These are phyloP conservation scores for Willowsia nigromaculata DNA, from an alignment of 2,888 invertebrate species.

Conservation along the genomic window DNA sequence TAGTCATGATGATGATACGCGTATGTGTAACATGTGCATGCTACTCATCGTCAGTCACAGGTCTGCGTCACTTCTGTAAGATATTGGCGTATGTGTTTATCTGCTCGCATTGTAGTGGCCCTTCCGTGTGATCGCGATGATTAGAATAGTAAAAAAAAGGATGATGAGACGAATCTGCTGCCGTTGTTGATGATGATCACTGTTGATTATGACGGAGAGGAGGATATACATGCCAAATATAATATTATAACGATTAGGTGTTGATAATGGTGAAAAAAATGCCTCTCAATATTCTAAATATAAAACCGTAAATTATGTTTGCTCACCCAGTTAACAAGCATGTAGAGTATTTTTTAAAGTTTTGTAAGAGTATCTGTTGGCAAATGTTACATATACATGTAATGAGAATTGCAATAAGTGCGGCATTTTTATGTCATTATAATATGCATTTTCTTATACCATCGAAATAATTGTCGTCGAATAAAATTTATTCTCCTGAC, in stretches of 20 bases:
- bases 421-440: constrained; percentile 35
- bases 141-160: constrained; percentile 37
- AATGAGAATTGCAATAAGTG: constrained; percentile 6
- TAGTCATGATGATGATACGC: constrained; percentile 7
- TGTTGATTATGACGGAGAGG: constrained; percentile 67
- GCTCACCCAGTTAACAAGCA: constrained; percentile 34
- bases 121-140: constrained; percentile 64
- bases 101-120: constrained; percentile 16
- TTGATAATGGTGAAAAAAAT: constrained; percentile 50
- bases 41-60: constrained; percentile 1
- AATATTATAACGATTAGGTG: constrained; percentile 63
- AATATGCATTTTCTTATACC: constrained; percentile 20
- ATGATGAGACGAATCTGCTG: constrained; percentile 49
- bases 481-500: neutral
- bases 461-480: neutral
- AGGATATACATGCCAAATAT: constrained; percentile 68
- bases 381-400: neutral
- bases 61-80: neutral
- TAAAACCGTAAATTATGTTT: constrained; percentile 63
- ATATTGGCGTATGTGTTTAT: too few species aligned
- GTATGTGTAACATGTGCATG: constrained; percentile 20
- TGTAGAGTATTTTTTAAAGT: neutral
- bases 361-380: constrained; percentile 32
- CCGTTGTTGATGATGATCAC: constrained; percentile 47
- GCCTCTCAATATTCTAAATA: constrained; percentile 55